Percentiles rank a stretch among this genome's conserved stretches.
These are phyloP conservation scores for Erebia epiphron DNA, from an alignment of 2,888 invertebrate genomes.

Conservation along the genomic window DNA sequence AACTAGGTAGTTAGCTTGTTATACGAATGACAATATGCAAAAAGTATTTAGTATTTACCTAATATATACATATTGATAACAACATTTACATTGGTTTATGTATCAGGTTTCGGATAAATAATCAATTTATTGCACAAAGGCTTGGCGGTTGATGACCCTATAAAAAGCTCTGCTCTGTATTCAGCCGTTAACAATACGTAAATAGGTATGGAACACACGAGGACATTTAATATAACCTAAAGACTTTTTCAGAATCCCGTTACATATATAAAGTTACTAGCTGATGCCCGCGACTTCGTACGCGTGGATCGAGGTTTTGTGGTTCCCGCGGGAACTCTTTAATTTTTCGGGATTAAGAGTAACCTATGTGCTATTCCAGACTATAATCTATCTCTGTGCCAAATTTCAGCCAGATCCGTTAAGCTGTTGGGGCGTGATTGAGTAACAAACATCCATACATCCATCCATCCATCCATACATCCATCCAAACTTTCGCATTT, in stretches of 20 bases:
- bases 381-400: too few relatives aligned
- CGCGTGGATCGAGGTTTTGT: too few relatives aligned
- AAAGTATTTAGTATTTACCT: conserved; percentile 10
- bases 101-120: conserved; percentile 60
- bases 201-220: conserved; percentile 64
- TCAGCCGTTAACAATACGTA: conserved; percentile 57
- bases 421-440: too few relatives aligned
- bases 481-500: too few relatives aligned
- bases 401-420: too few relatives aligned
- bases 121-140: conserved; percentile 61
- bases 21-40: conserved; percentile 37
- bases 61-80: conserved; percentile 43
- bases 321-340: too few relatives aligned
- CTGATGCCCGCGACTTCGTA: too few relatives aligned
- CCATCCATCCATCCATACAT: too few relatives aligned
- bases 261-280: conserved; percentile 22
- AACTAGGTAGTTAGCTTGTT: not conserved
- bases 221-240: conserved; percentile 49
- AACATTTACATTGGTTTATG: conserved; percentile 36
- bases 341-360: too few relatives aligned
- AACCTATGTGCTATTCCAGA: too few relatives aligned
- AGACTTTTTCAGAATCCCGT: conserved; percentile 28
- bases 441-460: too few relatives aligned
- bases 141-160: conserved; percentile 64
- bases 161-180: conserved; percentile 58